These are phyloP conservation scores for Drosophila micromelanica DNA, from an alignment of 1,140 invertebrate genomes.

Conservation along the genomic window DNA sequence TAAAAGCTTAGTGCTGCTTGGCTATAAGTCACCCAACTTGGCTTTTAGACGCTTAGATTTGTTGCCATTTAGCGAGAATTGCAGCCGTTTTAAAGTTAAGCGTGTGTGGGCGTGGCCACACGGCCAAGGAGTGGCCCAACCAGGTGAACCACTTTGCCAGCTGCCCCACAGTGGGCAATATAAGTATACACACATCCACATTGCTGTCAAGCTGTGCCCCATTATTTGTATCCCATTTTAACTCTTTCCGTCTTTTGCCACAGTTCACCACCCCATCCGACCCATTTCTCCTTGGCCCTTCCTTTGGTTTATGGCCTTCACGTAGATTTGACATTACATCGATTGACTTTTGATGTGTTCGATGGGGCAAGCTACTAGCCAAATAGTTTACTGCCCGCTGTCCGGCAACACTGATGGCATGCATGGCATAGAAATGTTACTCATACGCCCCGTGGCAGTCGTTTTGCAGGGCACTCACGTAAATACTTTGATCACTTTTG, in stretches of 20 bases:
- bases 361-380: slow-evolving; percentile 6
- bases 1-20: too few relatives aligned
- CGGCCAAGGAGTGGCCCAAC: slow-evolving; percentile 31
- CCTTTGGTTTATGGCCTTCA: slow-evolving; percentile 17
- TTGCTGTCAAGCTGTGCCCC: slow-evolving; percentile 33
- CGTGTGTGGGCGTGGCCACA: slow-evolving; percentile 19
- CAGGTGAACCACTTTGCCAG: slow-evolving; percentile 22
- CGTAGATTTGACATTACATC: slow-evolving; percentile 43
- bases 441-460: slow-evolving; percentile 20
- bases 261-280: too few relatives aligned
- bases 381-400: slow-evolving; percentile 19
- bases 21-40: slow-evolving; percentile 12
- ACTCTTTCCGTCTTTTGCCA: not conserved
- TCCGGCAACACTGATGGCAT: not conserved
- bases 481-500: slow-evolving; percentile 44
- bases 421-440: slow-evolving; percentile 21
- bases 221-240: slow-evolving; percentile 11
- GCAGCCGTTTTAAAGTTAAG: slow-evolving; percentile 38
- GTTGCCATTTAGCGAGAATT: slow-evolving; percentile 44
- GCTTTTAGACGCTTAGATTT: slow-evolving; percentile 43
- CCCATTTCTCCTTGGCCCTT: slow-evolving; percentile 2
- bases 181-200: slow-evolving; percentile 5
- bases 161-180: slow-evolving; percentile 6
- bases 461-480: slow-evolving; percentile 33
- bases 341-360: slow-evolving; percentile 42